phyloP scores from a whole-genome alignment of 2,113 vertebrate genomes.

The Mixornis gularis region DNA sequence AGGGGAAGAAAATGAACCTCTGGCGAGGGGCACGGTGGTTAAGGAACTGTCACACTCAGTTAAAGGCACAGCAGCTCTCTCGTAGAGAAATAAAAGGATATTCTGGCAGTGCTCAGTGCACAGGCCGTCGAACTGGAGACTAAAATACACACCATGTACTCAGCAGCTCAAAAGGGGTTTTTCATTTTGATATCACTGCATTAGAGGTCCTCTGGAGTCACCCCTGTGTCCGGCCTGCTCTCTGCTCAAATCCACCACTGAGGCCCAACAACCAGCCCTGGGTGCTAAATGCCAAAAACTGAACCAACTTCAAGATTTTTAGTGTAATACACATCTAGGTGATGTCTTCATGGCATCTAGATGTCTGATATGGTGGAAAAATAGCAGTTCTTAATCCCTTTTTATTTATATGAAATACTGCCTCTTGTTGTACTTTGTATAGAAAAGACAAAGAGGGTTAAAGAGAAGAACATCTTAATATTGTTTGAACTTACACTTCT shows the following conservation, averaged over 20 bases:
- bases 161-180: neutral
- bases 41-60: slow-evolving; percentile 5
- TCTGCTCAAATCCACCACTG: neutral
- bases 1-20: slow-evolving; percentile 45
- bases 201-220: neutral
- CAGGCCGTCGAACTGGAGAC: neutral
- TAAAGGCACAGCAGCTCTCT: neutral
- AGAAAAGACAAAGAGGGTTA: neutral
- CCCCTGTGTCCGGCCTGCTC: too few species aligned
- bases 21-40: neutral
- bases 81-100: neutral
- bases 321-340: neutral
- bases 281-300: neutral
- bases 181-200: neutral
- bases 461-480: neutral
- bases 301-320: neutral
- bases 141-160: neutral
- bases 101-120: neutral
- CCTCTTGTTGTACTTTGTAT: neutral
- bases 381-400: neutral
- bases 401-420: neutral
- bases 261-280: neutral
- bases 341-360: neutral
- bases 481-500: neutral
- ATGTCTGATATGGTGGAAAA: neutral